Conservation (phyloP, 30 jellyfish, hydroid and myxozoan species). For the Aurelia coerulea region DNA sequence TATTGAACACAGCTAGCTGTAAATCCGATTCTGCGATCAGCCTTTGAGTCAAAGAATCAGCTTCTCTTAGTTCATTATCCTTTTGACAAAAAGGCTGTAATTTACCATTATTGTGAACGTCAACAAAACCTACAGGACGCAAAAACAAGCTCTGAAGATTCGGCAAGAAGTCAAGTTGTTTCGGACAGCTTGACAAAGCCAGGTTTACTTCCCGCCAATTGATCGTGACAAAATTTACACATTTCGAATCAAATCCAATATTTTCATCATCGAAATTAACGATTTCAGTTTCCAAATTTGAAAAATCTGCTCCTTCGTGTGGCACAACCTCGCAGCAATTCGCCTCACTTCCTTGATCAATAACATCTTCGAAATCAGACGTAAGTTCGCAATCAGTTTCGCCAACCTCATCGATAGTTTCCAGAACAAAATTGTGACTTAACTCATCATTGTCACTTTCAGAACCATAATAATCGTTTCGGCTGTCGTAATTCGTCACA, state of each 20-base stretch:
- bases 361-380: not conserved
- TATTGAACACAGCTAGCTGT: constrained; percentile 4
- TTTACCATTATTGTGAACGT: constrained; percentile 21
- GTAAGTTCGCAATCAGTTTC: too few relatives aligned
- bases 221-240: not conserved
- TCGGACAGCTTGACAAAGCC: constrained; percentile 21
- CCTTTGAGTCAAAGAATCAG: constrained; percentile 15
- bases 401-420: constrained; percentile 18
- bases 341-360: not conserved
- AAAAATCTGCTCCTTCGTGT: not conserved
- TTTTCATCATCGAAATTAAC: not conserved
- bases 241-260: not conserved
- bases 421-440: not conserved
- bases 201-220: constrained; percentile 43
- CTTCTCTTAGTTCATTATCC: constrained; percentile 1
- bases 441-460: not conserved
- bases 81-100: not conserved
- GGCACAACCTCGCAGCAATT: not conserved
- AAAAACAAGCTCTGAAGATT: constrained; percentile 42
- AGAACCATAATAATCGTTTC: not conserved
- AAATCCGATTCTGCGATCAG: constrained; percentile 37
- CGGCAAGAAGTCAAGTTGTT: constrained; percentile 18
- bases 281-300: not conserved
- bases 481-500: not conserved
- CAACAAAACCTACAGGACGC: constrained; percentile 56